Evolutionary conservation across 2,888 invertebrate genomes (phyloP).

Genomic region (Creontiades dilutus): DNA sequence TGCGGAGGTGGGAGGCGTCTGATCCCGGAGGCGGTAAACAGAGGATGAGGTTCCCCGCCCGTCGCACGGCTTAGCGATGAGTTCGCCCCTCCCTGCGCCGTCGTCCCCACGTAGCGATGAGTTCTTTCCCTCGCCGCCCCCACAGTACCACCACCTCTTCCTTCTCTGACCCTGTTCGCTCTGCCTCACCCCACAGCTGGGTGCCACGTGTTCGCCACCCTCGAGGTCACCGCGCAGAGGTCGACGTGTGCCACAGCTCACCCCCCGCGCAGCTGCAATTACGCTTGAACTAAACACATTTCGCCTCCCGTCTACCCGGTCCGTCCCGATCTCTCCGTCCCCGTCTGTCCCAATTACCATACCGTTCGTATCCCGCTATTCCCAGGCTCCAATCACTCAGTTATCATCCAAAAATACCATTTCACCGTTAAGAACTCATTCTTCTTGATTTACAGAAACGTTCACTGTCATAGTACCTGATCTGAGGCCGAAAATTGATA

Average conservation of each 20-base stretch:
- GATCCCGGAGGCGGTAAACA: slow-evolving; percentile 59
- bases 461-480: no score
- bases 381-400: background rate
- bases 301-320: slow-evolving; percentile 43
- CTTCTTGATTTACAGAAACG: no score
- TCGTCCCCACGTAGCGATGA: background rate
- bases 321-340: slow-evolving; percentile 15
- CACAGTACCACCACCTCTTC: slow-evolving; percentile 7
- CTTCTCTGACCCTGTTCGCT: slow-evolving; percentile 40
- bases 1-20: slow-evolving; percentile 49
- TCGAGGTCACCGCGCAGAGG: slow-evolving; percentile 69
- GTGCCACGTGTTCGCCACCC: slow-evolving; percentile 63
- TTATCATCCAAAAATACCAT: background rate
- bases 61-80: background rate
- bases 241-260: background rate
- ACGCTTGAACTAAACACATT: slow-evolving; percentile 52
- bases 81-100: slow-evolving; percentile 1
- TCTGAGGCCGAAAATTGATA: no score
- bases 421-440: no score
- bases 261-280: slow-evolving; percentile 58
- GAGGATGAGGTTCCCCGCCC: slow-evolving; percentile 41
- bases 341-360: slow-evolving; percentile 45
- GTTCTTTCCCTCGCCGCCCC: slow-evolving; percentile 31
- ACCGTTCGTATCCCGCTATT: background rate
- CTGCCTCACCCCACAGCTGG: slow-evolving; percentile 48